Conservation (phyloP, 2,888 invertebrate species). For the Ichneumoninae sp. region DNA sequence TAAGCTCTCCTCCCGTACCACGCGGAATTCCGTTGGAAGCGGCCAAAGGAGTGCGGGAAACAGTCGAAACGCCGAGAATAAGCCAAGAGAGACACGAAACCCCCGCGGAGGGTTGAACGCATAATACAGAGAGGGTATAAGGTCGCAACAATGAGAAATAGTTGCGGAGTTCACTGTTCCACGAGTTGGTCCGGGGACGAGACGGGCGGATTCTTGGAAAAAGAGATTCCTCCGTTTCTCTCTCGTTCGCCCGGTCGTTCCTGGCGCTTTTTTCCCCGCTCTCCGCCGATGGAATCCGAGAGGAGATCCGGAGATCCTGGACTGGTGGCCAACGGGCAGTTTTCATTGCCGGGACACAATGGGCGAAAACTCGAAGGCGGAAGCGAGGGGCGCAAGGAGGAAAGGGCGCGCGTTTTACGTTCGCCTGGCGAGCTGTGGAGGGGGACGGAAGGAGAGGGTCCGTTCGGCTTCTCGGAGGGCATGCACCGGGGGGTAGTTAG, state of each 20-base stretch:
- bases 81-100: neutral
- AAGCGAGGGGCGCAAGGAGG: slow-evolving; percentile 33
- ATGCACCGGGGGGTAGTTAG: slow-evolving; percentile 59
- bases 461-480: slow-evolving; percentile 45
- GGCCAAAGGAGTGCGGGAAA: neutral
- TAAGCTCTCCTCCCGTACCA: neutral
- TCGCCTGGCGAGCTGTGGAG: slow-evolving; percentile 24
- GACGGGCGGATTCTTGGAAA: slow-evolving; percentile 20
- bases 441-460: slow-evolving; percentile 29
- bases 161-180: slow-evolving; percentile 13
- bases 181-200: neutral
- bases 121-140: slow-evolving; percentile 30
- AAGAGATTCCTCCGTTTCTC: neutral
- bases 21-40: slow-evolving; percentile 13
- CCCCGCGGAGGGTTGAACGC: slow-evolving; percentile 19
- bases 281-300: slow-evolving; percentile 10
- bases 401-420: slow-evolving; percentile 23
- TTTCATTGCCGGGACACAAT: slow-evolving; percentile 56
- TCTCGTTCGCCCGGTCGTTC: neutral
- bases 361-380: slow-evolving; percentile 46
- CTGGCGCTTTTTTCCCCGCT: neutral
- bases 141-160: slow-evolving; percentile 39
- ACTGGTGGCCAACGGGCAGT: slow-evolving; percentile 52
- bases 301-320: slow-evolving; percentile 3
- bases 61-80: neutral